Base-by-base conservation (phyloP, 2,797 vertebrate genomes). In the Fistularia commersonii region DNA sequence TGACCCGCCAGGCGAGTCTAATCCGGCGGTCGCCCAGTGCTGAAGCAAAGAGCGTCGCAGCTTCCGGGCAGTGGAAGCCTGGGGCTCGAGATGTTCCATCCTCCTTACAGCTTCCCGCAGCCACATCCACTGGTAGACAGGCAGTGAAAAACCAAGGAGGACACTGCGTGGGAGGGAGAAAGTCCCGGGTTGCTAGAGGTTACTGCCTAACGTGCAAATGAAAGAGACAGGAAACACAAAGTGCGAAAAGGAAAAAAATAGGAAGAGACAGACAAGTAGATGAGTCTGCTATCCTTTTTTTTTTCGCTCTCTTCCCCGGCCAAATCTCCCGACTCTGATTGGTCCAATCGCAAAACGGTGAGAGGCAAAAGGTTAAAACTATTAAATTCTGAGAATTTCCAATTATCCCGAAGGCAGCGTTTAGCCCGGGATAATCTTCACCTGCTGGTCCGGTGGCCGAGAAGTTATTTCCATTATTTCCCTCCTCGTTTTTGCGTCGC, bases 351-450 rank as follows among this genome's bases (percentile, higher is more conserved):
- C 48, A 48, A 71, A 55, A 55, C 49, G 45, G 11, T 45, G 32
- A 57, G 45, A 60, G 23, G 39, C 7, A 10, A 66, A 76, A 64
- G 58, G 51, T 64, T 74, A 51, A 67, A 64, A 48, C 34, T n/a
- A 23, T 46, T 62, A 11, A 58, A 41, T 49, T 72, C 42, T 45
- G 34, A 54, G 32, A 45, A 34, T 50, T 71, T 66, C 67, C 38
- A 59, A 43, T 68, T 53, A 58, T 50, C 61, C 44, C 45, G 50
- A 32, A 69, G 53, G 48, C 32, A 54, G 6, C 48, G 23, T 48
- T 65, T 15, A 53, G 8, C 11, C 8, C 41, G 41, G 23, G 33
- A 33, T 55, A 67, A 60, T 35, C 67, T 63, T 65, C 57, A 49
- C 32, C 51, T 51, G 48, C 49, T 38, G 13, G 54, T 52, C 43